Conservation (phyloP, 2,888 invertebrate genomes). For the Plebejus anna region DNA sequence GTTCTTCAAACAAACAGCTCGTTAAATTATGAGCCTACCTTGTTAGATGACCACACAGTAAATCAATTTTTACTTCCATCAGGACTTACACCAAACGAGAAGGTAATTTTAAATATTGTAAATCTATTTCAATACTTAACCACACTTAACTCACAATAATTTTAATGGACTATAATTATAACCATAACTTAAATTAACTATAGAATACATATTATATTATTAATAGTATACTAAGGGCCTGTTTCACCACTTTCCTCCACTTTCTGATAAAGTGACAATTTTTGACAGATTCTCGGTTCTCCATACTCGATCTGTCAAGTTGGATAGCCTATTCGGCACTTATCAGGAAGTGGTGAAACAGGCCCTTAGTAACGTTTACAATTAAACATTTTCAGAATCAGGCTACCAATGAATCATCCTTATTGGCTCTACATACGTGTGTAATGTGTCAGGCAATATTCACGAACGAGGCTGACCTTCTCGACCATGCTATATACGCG, state of each 20-base stretch:
- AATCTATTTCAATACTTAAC: too few relatives aligned
- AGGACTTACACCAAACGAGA: conserved; percentile 47
- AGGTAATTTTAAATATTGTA: conserved; percentile 42
- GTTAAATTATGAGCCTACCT: conserved; percentile 60
- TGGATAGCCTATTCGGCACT: too few relatives aligned
- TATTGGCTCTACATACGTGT: conserved; percentile 66
- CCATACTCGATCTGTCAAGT: too few relatives aligned
- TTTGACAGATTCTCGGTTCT: too few relatives aligned
- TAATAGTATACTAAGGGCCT: too few relatives aligned
- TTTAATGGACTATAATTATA: too few relatives aligned
- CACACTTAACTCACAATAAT: too few relatives aligned
- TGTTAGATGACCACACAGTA: conserved; percentile 68
- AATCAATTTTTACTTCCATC: conserved; percentile 68
- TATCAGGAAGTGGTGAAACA: too few relatives aligned
- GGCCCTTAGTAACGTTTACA: neutral
- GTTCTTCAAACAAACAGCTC: conserved; percentile 57
- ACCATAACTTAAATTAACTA: too few relatives aligned
- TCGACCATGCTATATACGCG: conserved; percentile 66
- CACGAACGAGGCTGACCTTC: conserved; percentile 64
- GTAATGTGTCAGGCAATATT: conserved; percentile 71
- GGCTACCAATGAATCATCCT: conserved; percentile 54
- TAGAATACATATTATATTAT: too few relatives aligned
- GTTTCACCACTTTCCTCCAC: too few relatives aligned
- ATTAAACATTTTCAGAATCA: conserved; percentile 45
- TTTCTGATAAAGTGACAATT: too few relatives aligned